Evolutionary conservation across 2,113 vertebrate genomes (phyloP).

Genomic region (Pachypanchax playfairii): DNA sequence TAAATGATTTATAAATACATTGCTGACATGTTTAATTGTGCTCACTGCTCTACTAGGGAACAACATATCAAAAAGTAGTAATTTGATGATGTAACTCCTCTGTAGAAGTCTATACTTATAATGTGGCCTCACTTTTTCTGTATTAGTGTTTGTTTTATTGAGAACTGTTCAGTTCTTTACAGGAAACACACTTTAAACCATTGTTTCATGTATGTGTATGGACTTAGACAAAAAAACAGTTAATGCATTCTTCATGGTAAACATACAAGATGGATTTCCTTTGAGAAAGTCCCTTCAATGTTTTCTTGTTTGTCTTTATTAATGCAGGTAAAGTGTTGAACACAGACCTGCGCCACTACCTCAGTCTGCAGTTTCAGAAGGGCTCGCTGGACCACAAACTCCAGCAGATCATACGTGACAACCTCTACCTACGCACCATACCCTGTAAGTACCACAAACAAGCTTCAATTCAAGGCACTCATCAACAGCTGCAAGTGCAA

Average conservation of each 20-base stretch:
- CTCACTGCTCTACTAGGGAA: no score
- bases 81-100: not conserved
- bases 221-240: no score
- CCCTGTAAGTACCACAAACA: slow-evolving; percentile 86
- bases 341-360: slow-evolving; percentile 95
- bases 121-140: not conserved
- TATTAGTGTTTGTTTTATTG: not conserved
- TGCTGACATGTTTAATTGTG: not conserved
- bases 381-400: slow-evolving; percentile 97
- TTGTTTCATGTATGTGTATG: no score
- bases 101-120: not conserved
- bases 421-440: slow-evolving; percentile 97
- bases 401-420: slow-evolving; percentile 97
- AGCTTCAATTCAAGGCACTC: not conserved
- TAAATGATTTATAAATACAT: not conserved
- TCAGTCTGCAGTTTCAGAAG: slow-evolving; percentile 98
- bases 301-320: slow-evolving; percentile 40
- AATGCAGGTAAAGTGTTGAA: slow-evolving; percentile 95
- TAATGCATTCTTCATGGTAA: slow-evolving; percentile 9
- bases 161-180: no score
- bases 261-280: slow-evolving; percentile 26
- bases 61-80: not conserved
- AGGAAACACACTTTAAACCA: no score
- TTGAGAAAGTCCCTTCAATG: slow-evolving; percentile 8
- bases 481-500: not conserved